phyloP scores from a whole-genome alignment of 2,888 invertebrate genomes.

The Siphonodentalium dalli region DNA sequence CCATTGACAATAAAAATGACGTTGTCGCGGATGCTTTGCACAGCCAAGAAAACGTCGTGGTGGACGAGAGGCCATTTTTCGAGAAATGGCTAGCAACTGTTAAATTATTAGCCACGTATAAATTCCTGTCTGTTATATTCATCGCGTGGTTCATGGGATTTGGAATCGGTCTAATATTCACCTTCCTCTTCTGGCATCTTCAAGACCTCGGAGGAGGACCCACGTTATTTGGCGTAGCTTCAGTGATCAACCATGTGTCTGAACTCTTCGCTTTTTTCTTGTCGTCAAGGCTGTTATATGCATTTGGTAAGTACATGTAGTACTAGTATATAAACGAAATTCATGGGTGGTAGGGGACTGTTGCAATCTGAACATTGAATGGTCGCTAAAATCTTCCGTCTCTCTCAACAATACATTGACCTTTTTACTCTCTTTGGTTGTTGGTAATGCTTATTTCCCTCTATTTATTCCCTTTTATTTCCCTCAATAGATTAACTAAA shows the following conservation, averaged over 20 bases:
- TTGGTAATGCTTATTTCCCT: too few species aligned
- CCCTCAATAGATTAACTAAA: too few species aligned
- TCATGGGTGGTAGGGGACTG: too few species aligned
- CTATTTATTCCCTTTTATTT: too few species aligned
- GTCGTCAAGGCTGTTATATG: slow-evolving; percentile 91
- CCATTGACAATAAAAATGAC: slow-evolving; percentile 42
- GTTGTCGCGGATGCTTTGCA: slow-evolving; percentile 54
- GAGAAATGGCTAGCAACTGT: slow-evolving; percentile 87
- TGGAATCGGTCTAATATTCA: slow-evolving; percentile 97
- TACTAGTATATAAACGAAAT: not conserved
- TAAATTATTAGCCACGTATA: slow-evolving; percentile 86
- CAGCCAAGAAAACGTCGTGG: slow-evolving; percentile 33
- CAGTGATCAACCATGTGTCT: slow-evolving; percentile 97
- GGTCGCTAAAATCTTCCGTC: not conserved
- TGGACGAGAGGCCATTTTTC: slow-evolving; percentile 46
- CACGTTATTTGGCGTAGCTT: slow-evolving; percentile 96
- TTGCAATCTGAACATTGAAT: not conserved
- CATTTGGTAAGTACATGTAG: slow-evolving; percentile 75
- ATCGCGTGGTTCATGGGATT: slow-evolving; percentile 99
- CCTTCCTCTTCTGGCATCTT: slow-evolving; percentile 98
- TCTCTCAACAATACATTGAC: not conserved
- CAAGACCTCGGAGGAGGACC: slow-evolving; percentile 87
- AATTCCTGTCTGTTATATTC: slow-evolving; percentile 82
- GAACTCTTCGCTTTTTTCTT: slow-evolving; percentile 99
- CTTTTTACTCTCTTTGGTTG: not conserved